Evolutionary conservation across 2,888 invertebrate species (phyloP), one percentile per base, ranked within the genome.

Genomic region (Odontocolon sp.): DNA sequence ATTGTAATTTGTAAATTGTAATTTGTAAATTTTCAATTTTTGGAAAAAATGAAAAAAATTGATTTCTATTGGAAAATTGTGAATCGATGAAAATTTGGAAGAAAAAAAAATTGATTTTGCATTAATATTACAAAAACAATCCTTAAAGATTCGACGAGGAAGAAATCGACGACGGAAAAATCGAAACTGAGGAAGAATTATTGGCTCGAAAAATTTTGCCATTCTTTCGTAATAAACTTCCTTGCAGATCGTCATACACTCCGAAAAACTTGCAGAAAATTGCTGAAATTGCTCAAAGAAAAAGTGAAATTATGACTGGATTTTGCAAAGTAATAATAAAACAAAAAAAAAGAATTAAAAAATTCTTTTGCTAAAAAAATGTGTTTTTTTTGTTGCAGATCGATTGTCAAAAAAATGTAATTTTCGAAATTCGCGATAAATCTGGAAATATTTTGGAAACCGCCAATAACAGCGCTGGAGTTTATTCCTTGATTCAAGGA

Each of bases 381-480:
- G 11, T n/a, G 9, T 52, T 52, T n/a, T n/a, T n/a, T n/a, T n/a
- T n/a, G n/a, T n/a, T 54, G 26, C 47, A 92, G 92, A 79, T 88
- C 26, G 86, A 90, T 23, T 94, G 94, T 85, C 85, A 86, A 2
- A 87, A 87, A 67, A 87, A 91, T 28, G 80, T 87, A 28, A 84
- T 93, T 66, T 94, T 93, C 83, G 91, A 92, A 84, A 90, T 92
- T 16, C 87, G 91, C 77, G 91, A 94, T 86, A 87, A 91, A 84
- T 84, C 89, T 52, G 92, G 93, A 0, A 90, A 91, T 2, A 81
- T 93, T 47, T 82, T 93, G 33, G 94, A 94, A 89, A 89, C 86
- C 71, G 93, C 92, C 0, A 93, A 94, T 83, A 94, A 94, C 86
- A 92, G 92, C 18, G 93, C 91, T 2, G 94, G 93, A n/a, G 90